These are phyloP conservation scores for Mormyrops attenuatus DNA, from an alignment of 2,797 vertebrate species.

Conservation along the genomic window DNA sequence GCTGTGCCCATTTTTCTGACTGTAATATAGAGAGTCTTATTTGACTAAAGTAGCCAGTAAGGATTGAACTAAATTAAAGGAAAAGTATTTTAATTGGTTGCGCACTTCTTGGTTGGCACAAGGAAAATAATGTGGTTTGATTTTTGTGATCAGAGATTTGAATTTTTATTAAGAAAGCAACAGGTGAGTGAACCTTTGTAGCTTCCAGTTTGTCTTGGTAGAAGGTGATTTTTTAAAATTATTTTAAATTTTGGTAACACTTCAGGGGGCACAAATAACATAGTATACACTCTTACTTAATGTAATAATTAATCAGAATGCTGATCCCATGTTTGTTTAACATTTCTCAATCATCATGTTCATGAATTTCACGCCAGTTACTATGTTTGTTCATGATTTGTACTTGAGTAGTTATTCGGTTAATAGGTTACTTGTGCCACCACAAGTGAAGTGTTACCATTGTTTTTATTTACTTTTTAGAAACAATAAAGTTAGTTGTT, in stretches of 20 bases:
- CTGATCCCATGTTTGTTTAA: neutral
- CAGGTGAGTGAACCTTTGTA: neutral
- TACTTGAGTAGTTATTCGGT: neutral
- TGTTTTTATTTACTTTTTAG: neutral
- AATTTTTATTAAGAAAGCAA: neutral
- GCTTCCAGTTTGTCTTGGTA: neutral
- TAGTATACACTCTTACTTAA: neutral
- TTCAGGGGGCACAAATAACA: neutral
- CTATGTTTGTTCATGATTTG: neutral
- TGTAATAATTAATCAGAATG: neutral
- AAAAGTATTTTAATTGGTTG: neutral
- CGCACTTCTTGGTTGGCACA: neutral
- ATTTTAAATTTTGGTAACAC: neutral
- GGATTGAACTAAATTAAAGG: neutral
- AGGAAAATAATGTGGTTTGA: neutral
- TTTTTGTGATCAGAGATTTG: neutral
- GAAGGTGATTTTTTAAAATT: neutral
- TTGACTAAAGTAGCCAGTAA: neutral
- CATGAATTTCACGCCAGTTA: neutral
- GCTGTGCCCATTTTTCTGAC: neutral
- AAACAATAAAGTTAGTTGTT: neutral
- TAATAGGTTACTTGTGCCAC: neutral
- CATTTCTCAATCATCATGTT: neutral
- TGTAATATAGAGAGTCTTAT: neutral
- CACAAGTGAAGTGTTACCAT: neutral